Evolutionary conservation across 1,140 invertebrate species (phyloP).

Genomic region (Lithobius niger): DNA sequence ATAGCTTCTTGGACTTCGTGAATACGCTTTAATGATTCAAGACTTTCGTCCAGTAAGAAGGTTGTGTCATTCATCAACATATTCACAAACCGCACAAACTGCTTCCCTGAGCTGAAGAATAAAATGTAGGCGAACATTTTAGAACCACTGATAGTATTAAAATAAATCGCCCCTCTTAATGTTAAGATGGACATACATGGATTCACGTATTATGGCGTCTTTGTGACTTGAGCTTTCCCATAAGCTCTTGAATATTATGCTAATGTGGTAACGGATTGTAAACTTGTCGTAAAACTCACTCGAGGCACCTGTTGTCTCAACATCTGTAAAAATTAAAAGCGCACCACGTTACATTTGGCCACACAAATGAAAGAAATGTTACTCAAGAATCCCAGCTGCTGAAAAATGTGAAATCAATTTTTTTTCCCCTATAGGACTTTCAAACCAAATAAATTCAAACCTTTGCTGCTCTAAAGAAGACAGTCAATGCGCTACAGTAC

Average conservation of each 20-base stretch:
- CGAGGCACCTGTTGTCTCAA: slow-evolving; percentile 92
- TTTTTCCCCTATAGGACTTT: no score
- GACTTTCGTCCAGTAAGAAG: slow-evolving; percentile 89
- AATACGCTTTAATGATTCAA: slow-evolving; percentile 86
- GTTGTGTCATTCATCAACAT: slow-evolving; percentile 99
- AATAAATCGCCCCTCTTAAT: background rate
- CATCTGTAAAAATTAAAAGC: slow-evolving; percentile 43
- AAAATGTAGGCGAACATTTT: slow-evolving; percentile 14
- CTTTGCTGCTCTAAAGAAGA: no score
- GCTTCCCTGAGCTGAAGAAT: slow-evolving; percentile 51
- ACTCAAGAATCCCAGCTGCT: no score
- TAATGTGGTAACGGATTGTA: slow-evolving; percentile 93
- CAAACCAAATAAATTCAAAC: no score
- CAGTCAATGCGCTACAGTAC: no score
- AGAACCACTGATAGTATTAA: slow-evolving; percentile 9
- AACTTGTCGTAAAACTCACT: slow-evolving; percentile 99
- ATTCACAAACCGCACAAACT: slow-evolving; percentile 96
- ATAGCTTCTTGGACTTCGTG: slow-evolving; percentile 88
- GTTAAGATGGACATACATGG: slow-evolving; percentile 30
- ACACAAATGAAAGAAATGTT: no score
- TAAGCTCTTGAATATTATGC: slow-evolving; percentile 73
- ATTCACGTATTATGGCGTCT: slow-evolving; percentile 36
- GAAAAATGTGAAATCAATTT: no score
- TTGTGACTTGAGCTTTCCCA: slow-evolving; percentile 38
- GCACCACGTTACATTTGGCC: no score